Conservation (phyloP, 2,797 vertebrate species). For the Schizopygopsis pylzovi region DNA sequence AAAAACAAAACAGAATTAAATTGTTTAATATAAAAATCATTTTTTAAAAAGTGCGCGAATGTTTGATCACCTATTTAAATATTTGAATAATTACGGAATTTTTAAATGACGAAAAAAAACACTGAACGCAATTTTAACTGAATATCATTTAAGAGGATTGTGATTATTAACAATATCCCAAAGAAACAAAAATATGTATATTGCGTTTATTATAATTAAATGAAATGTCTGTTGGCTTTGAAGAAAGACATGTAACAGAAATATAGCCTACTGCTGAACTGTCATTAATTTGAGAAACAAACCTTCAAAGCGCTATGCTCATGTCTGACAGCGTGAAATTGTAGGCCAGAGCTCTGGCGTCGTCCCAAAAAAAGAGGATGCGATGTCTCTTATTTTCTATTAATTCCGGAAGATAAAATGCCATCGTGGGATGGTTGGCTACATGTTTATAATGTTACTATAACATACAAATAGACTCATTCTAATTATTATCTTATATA, state of each 20-base stretch:
- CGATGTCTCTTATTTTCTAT: slow-evolving; percentile 18
- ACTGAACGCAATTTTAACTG: not conserved
- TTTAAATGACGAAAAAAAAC: not conserved
- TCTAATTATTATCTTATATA: not conserved
- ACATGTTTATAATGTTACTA: not conserved
- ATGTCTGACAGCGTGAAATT: slow-evolving; percentile 46
- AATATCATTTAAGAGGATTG: not conserved
- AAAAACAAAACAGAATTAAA: not conserved
- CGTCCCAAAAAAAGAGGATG: slow-evolving; percentile 26
- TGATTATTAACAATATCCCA: not conserved
- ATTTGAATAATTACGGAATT: not conserved
- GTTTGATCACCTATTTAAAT: not conserved
- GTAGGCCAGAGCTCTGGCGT: slow-evolving; percentile 47
- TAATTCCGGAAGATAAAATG: slow-evolving; percentile 15
- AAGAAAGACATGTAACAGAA: not conserved
- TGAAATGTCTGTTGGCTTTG: not conserved
- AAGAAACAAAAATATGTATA: not conserved
- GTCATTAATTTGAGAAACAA: slow-evolving; percentile 39
- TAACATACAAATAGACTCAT: not conserved
- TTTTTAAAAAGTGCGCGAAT: not conserved
- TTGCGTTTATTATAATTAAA: not conserved
- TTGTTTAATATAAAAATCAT: not conserved
- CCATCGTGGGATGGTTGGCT: not conserved
- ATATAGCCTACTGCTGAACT: slow-evolving; percentile 23
- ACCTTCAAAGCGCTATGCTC: slow-evolving; percentile 39